Evolutionary conservation across 2,797 vertebrate species (phyloP).

Genomic region (Lagorchestes hirsutus): DNA sequence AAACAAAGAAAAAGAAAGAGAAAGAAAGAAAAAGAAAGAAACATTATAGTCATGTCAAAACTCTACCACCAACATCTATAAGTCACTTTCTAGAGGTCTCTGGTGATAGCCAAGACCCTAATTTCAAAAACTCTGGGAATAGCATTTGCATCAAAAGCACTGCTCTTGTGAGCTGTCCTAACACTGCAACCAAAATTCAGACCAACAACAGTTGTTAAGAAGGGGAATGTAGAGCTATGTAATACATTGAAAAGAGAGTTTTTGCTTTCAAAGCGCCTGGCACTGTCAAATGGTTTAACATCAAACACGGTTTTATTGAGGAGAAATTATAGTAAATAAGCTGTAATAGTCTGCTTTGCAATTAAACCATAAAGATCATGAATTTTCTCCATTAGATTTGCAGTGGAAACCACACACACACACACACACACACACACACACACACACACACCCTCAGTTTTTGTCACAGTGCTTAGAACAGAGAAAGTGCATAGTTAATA

Average conservation of each 20-base stretch:
- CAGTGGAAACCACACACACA: neutral
- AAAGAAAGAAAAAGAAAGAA: too few relatives aligned
- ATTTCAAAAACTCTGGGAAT: neutral
- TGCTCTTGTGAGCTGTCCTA: neutral
- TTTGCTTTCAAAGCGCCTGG: too few relatives aligned
- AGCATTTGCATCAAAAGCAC: neutral
- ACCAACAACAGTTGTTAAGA: neutral
- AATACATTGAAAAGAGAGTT: neutral
- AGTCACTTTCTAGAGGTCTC: neutral
- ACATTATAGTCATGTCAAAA: neutral
- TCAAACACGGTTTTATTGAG: neutral
- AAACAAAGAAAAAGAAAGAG: too few relatives aligned
- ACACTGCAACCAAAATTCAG: neutral
- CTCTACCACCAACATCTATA: neutral
- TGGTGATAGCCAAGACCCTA: neutral
- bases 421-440: too few relatives aligned
- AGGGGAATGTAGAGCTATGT: neutral
- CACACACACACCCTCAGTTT: neutral
- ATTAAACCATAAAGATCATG: neutral
- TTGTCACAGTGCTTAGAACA: neutral
- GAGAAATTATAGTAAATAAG: neutral
- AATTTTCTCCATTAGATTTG: neutral
- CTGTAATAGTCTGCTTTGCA: neutral
- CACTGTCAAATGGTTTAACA: neutral
- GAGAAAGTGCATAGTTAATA: neutral